Percentiles rank a stretch among this genome's conserved stretches.
Conservation (phyloP, 2,797 vertebrate genomes). For the Gadopsis marmoratus region DNA sequence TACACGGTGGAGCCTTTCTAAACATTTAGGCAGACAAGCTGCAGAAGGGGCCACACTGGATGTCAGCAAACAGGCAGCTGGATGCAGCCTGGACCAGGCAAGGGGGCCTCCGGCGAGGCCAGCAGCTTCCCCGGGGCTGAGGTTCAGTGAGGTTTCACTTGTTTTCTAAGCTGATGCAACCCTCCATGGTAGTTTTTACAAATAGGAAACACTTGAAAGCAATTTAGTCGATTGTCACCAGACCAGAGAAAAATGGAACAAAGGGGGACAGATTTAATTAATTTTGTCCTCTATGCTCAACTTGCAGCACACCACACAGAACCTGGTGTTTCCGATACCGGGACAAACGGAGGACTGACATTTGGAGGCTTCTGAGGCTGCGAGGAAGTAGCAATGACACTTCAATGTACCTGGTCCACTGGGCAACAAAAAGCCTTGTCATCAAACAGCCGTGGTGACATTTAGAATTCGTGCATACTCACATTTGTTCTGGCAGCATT, state of each 20-base stretch:
- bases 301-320: not conserved
- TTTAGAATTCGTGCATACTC: constrained; percentile 42
- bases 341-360: constrained; percentile 18
- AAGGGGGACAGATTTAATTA: not conserved
- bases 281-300: not conserved
- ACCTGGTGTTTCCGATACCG: not conserved
- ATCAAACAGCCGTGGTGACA: constrained; percentile 46
- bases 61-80: not conserved
- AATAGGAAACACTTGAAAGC: constrained; percentile 10
- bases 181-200: constrained; percentile 12
- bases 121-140: not conserved
- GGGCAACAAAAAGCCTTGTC: constrained; percentile 41
- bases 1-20: not conserved
- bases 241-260: constrained; percentile 7
- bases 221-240: constrained; percentile 23
- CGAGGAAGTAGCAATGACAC: constrained; percentile 39
- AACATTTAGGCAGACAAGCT: not conserved
- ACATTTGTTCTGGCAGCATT: constrained; percentile 44
- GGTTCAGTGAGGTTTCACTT: constrained; percentile 10
- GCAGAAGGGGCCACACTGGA: not conserved
- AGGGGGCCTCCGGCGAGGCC: constrained; percentile 7
- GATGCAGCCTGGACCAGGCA: not conserved
- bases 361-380: constrained; percentile 29
- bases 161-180: constrained; percentile 6
- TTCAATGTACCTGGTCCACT: constrained; percentile 50